Evolutionary conservation across 1,140 invertebrate species (phyloP).

Genomic region (Lepidurus packardi): DNA sequence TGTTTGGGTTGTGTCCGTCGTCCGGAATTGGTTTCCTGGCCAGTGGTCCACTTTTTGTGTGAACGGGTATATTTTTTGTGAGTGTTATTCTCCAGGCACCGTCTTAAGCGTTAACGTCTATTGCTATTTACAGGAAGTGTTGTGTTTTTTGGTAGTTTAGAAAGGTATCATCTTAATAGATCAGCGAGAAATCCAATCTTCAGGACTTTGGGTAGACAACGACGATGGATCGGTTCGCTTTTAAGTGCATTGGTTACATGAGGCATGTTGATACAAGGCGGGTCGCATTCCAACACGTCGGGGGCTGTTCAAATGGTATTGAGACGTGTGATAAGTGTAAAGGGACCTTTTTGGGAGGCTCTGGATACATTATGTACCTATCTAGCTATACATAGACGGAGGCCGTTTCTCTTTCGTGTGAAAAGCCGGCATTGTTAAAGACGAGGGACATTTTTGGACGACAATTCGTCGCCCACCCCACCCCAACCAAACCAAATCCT

Average conservation of each 20-base stretch:
- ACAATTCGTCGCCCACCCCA: no score
- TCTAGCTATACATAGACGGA: neutral
- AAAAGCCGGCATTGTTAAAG: neutral
- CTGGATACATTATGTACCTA: neutral
- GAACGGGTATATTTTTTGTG: no score
- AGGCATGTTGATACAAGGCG: slow-evolving; percentile 8
- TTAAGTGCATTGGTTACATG: neutral
- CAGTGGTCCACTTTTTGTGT: no score
- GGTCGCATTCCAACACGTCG: slow-evolving; percentile 10
- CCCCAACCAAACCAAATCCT: neutral
- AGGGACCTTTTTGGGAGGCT: neutral
- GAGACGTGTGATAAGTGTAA: neutral
- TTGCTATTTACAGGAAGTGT: no score
- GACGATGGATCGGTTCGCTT: neutral
- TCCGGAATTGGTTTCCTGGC: no score
- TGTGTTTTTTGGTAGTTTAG: no score
- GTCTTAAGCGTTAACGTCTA: no score
- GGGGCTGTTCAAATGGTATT: neutral
- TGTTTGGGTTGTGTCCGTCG: no score
- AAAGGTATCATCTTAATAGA: no score
- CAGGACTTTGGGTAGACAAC: no score
- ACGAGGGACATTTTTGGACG: neutral
- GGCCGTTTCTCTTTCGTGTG: neutral
- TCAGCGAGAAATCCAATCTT: no score
- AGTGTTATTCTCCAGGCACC: no score